Percentiles rank a stretch among this genome's conserved stretches.
Conservation (phyloP, 2,888 invertebrate genomes). For the Abscondita cerata region DNA sequence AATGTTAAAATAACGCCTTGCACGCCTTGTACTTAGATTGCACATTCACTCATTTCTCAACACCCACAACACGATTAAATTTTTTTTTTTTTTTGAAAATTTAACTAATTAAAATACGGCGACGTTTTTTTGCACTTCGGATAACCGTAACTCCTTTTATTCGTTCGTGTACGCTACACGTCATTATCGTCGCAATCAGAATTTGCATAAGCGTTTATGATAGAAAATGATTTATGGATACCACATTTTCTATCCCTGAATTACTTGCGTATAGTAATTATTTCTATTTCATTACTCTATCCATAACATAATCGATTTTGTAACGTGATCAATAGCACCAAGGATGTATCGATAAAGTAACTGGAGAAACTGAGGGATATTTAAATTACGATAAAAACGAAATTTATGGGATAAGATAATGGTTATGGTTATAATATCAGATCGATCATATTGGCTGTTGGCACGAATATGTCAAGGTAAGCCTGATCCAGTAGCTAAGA, state of each 20-base stretch:
- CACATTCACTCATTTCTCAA: conserved; percentile 1
- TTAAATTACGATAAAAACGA: conserved; percentile 34
- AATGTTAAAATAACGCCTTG: conserved; percentile 7
- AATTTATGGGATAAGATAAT: conserved; percentile 36
- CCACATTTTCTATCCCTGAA: too few relatives aligned
- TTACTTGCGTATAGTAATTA: too few relatives aligned
- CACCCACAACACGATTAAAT: neutral
- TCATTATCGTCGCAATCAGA: conserved; percentile 1
- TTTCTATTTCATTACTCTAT: neutral
- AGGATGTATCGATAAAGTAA: neutral
- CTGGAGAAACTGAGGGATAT: conserved; percentile 16
- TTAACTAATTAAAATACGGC: too few relatives aligned
- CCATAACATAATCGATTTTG: conserved; percentile 2
- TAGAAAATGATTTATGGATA: too few relatives aligned
- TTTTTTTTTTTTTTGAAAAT: too few relatives aligned
- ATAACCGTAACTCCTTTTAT: too few relatives aligned
- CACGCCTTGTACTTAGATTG: neutral
- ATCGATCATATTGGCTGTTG: conserved; percentile 32
- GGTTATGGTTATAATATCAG: conserved; percentile 24
- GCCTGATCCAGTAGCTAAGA: conserved; percentile 24
- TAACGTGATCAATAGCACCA: neutral
- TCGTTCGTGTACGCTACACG: too few relatives aligned
- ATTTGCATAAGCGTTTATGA: neutral
- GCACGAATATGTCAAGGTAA: conserved; percentile 32
- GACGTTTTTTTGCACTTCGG: too few relatives aligned